Percentiles rank a stretch among this genome's conserved stretches.
Evolutionary conservation across 2,888 invertebrate species (phyloP).

Genomic region (Drosophila borborema): DNA sequence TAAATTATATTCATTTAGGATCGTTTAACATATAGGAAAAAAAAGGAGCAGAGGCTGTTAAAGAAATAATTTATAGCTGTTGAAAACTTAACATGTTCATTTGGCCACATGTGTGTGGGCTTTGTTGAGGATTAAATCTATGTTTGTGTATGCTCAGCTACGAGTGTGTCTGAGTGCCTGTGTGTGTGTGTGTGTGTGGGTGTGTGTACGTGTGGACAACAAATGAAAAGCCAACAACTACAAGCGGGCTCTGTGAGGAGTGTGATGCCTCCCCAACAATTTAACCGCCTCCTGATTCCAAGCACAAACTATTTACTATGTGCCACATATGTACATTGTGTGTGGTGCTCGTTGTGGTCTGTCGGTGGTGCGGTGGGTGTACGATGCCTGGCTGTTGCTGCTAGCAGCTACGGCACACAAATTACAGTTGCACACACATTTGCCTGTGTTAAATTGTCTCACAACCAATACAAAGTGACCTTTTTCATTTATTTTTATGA

Average conservation of each 20-base stretch:
- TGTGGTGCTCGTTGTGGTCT: slow-evolving; percentile 28
- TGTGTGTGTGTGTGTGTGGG: slow-evolving; percentile 18
- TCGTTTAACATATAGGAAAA: slow-evolving; percentile 68
- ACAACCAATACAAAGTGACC: slow-evolving; percentile 79
- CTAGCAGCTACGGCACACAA: slow-evolving; percentile 62
- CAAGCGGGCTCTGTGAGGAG: slow-evolving; percentile 17
- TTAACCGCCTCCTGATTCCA: slow-evolving; percentile 39
- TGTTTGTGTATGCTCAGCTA: slow-evolving; percentile 12
- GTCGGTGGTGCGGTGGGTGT: slow-evolving; percentile 43
- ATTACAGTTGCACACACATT: slow-evolving; percentile 78
- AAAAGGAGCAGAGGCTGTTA: slow-evolving; percentile 56
- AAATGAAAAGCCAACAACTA: slow-evolving; percentile 70
- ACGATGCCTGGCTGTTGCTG: slow-evolving; percentile 35
- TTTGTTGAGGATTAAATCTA: slow-evolving; percentile 59
- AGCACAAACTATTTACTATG: slow-evolving; percentile 72
- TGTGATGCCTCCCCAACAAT: slow-evolving; percentile 43
- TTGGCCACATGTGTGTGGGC: slow-evolving; percentile 72
- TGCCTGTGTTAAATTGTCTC: slow-evolving; percentile 80
- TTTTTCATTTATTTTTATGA: slow-evolving; percentile 81
- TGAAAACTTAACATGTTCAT: slow-evolving; percentile 78
- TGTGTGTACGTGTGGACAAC: slow-evolving; percentile 41
- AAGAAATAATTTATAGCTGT: slow-evolving; percentile 78
- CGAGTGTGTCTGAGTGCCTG: slow-evolving; percentile 14
- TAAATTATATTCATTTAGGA: slow-evolving; percentile 78
- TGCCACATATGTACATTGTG: slow-evolving; percentile 53